Evolutionary conservation across 1,140 invertebrate species (phyloP).

Genomic region (Papilio dardanus): DNA sequence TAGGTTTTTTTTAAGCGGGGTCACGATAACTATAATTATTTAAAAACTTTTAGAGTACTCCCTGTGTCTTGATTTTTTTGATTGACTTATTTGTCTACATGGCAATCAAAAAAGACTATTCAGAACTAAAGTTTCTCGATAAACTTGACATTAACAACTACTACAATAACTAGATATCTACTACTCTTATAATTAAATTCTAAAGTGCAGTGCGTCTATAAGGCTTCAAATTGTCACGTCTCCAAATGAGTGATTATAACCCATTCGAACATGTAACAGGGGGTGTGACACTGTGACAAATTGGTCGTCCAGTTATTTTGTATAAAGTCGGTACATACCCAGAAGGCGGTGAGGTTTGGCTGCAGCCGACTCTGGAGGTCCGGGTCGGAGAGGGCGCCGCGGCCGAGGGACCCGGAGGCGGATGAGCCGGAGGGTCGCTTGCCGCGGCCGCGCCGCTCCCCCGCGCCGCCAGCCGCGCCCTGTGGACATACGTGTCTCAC

Average conservation of each 20-base stretch:
- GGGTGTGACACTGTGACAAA: conserved; percentile 31
- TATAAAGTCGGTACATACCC: conserved; percentile 60
- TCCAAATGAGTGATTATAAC: conserved; percentile 2
- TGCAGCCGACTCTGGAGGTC: conserved; percentile 69
- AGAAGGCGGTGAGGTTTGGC: conserved; percentile 66
- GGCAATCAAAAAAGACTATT: neutral
- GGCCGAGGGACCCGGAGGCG: conserved; percentile 62
- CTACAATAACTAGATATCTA: neutral
- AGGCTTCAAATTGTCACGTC: neutral
- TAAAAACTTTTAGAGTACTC: neutral
- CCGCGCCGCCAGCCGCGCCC: conserved; percentile 64
- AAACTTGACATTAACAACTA: neutral
- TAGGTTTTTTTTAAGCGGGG: neutral
- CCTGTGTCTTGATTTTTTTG: too few species aligned
- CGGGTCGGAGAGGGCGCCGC: conserved; percentile 74
- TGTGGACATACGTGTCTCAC: conserved; percentile 52
- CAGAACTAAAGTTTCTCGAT: neutral
- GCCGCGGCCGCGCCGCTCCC: conserved; percentile 69
- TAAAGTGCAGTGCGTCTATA: conserved; percentile 21
- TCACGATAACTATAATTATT: neutral
- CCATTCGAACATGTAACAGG: neutral
- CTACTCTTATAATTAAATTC: too few species aligned
- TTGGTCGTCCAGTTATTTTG: neutral
- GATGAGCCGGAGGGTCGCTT: conserved; percentile 72
- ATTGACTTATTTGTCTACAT: neutral